Evolutionary conservation across 2,888 invertebrate genomes (phyloP), one percentile per base, ranked within the genome.

Genomic region (Acholoe squamosa): DNA sequence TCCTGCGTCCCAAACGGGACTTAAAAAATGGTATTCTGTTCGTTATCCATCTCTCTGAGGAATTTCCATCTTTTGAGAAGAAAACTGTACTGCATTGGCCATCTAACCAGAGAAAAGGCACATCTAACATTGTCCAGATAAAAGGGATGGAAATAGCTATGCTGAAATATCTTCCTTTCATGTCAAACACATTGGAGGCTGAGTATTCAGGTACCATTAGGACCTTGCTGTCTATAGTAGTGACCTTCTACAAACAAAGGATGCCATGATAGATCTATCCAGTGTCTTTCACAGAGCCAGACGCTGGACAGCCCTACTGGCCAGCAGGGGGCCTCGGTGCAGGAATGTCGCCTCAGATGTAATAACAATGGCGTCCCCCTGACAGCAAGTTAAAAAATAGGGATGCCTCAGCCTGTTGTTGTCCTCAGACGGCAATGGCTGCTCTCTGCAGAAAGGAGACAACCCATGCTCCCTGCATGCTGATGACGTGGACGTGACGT

Each of bases 311-410:
- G 28, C 71, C 31, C 25, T 16, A 71, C 0, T 14, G 71, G 0
- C 71, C 71, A n/a, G 12, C 7, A 71, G 71, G 71, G 71, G 71
- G 71, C 25, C 14, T 22, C 28, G 71, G 71, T 71, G 71, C 71
- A 71, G 71, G 71, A 71, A 71, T 28, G 71, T 28, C 28, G 71
- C 71, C 31, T 71, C 25, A 71, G 71, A 71, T 71, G 71, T 71
- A 28, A 71, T 71, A 71, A 71, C 71, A 71, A 71, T 71, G 71
- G 71, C 71, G 31, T 3, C 71, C 28, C 71, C 71, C 71, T 71
- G 71, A 28, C 71, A 71, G 71, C 43, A 10, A 10, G 43, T 43
- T 43, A 43, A 43, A 43, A 43, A 43, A 43, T 43, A 19, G 22
- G 61, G 61, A 19, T n/a, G 61, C 61, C n/a, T 7, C 61, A 3